Evolutionary conservation across 2,113 vertebrate genomes (phyloP).

Genomic region (Canis aureus): DNA sequence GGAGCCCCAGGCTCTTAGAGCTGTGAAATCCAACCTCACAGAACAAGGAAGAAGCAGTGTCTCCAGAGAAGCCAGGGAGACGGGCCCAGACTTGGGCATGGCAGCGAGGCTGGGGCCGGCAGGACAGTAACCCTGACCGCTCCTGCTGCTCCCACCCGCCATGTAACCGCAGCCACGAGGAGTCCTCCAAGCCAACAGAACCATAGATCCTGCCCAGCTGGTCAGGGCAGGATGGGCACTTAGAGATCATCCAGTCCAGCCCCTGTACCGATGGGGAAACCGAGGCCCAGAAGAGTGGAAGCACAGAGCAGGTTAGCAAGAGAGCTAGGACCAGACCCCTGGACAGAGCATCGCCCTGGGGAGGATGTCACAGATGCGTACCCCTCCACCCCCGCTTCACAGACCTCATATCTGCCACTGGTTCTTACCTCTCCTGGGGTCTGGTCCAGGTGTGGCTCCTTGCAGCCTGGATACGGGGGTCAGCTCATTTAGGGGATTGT

Average conservation of each 20-base stretch:
- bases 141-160: neutral
- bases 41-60: neutral
- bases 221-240: neutral
- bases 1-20: slow-evolving; percentile 16
- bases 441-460: slow-evolving; percentile 65
- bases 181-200: neutral
- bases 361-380: neutral
- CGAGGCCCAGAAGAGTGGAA: slow-evolving; percentile 11
- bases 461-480: neutral
- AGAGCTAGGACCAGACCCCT: neutral
- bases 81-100: accelerated
- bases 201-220: neutral
- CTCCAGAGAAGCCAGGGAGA: neutral
- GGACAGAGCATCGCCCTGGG: accelerated
- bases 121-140: neutral
- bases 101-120: neutral
- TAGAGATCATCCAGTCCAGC: neutral
- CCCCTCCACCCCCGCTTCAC: neutral
- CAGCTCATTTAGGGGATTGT: neutral
- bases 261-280: neutral
- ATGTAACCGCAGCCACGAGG: neutral
- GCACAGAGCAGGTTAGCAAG: neutral
- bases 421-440: slow-evolving; percentile 72
- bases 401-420: neutral
- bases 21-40: neutral